A percentile compares a stretch with the other conserved stretches of the same genome.
These are phyloP conservation scores for Andricus grossulariae DNA, from an alignment of 1,140 invertebrate genomes.

Conservation along the genomic window DNA sequence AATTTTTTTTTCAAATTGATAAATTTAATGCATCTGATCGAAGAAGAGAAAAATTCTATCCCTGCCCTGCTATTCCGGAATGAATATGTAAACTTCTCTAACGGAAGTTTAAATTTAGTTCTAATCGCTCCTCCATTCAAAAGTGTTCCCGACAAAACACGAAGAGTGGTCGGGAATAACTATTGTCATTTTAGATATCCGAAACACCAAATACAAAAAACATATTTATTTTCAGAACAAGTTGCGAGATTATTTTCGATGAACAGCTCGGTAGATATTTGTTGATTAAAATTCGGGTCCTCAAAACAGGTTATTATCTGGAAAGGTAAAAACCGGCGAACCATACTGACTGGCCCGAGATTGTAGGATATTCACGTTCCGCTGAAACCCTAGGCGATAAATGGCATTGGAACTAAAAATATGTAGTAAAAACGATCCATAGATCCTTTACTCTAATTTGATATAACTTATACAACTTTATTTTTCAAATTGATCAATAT, in stretches of 20 bases:
- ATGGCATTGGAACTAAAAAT: too few species aligned
- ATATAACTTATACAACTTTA: too few species aligned
- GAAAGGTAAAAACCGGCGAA: neutral
- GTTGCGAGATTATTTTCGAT: slow-evolving; percentile 7
- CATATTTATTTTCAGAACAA: slow-evolving; percentile 1
- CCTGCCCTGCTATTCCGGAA: too few species aligned
- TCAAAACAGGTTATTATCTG: neutral
- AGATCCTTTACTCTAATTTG: too few species aligned
- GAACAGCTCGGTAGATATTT: neutral
- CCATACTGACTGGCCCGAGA: too few species aligned
- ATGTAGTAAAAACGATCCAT: too few species aligned
- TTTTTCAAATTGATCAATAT: too few species aligned
- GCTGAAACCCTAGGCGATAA: too few species aligned
- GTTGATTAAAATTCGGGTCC: slow-evolving; percentile 1
- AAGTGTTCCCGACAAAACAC: slow-evolving; percentile 24
- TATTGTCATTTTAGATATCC: slow-evolving; percentile 20
- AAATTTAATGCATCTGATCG: neutral
- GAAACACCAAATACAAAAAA: slow-evolving; percentile 2
- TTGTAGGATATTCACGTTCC: neutral
- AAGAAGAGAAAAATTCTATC: neutral
- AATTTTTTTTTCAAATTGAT: too few species aligned
- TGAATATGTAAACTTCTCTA: slow-evolving; percentile 3
- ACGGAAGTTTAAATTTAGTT: slow-evolving; percentile 15
- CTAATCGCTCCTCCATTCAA: slow-evolving; percentile 3
- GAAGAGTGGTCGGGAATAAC: slow-evolving; percentile 16